A percentile compares a stretch with the other conserved stretches of the same genome.
Conservation (phyloP, 2,797 vertebrate genomes). For the Onychomys arenicola region DNA sequence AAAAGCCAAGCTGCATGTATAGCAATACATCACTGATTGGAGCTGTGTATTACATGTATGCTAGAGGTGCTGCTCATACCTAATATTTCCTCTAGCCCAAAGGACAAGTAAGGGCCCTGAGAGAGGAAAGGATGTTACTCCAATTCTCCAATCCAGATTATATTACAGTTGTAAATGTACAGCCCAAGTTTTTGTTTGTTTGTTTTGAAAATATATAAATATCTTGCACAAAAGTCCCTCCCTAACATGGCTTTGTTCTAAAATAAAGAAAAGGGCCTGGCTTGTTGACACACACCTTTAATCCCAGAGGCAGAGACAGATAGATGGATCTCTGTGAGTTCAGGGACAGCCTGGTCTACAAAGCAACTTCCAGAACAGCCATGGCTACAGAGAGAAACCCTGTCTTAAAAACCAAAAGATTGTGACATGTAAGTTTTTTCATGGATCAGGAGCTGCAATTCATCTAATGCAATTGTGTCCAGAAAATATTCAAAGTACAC, state of each 20-base stretch:
- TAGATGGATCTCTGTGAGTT: not conserved
- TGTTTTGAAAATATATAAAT: not conserved
- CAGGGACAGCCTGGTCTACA: not conserved
- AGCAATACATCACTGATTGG: not conserved
- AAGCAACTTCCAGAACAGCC: not conserved
- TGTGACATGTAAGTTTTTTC: not conserved
- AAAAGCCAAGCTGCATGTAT: not conserved
- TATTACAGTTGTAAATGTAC: not conserved
- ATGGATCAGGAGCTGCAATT: not conserved
- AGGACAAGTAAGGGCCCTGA: not conserved
- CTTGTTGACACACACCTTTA: not conserved
- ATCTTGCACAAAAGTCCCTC: not conserved
- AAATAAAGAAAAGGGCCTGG: not conserved
- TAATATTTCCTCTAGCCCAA: slow-evolving; percentile 10
- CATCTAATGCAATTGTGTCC: not conserved
- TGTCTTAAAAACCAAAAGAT: not conserved
- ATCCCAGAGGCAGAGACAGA: not conserved
- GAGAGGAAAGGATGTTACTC: not conserved
- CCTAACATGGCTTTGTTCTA: not conserved
- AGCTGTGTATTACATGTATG: not conserved
- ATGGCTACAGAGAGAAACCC: not conserved
- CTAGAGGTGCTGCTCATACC: slow-evolving; percentile 17
- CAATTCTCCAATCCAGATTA: not conserved
- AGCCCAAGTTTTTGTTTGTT: not conserved
- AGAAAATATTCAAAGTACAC: not conserved